phyloP scores from a whole-genome alignment of 2,888 invertebrate genomes.

The Monopis laevigella region DNA sequence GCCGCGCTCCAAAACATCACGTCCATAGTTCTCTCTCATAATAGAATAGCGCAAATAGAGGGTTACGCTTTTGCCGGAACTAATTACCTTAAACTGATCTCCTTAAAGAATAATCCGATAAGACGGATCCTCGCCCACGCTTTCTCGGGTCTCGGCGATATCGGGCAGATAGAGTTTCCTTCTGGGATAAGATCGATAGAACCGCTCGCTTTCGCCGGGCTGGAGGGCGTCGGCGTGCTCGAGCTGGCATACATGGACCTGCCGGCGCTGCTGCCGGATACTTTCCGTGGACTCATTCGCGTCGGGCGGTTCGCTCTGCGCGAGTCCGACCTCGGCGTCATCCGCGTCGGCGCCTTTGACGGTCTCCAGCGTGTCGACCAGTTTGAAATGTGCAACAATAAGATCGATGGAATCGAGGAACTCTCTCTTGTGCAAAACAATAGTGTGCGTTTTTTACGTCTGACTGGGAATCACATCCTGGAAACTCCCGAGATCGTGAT shows the following conservation, averaged over 20 bases:
- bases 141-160: constrained; percentile 84
- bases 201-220: constrained; percentile 81
- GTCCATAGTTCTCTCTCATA: constrained; percentile 74
- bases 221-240: constrained; percentile 83
- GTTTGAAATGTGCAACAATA: constrained; percentile 83
- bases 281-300: constrained; percentile 80
- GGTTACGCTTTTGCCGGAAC: constrained; percentile 89
- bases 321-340: constrained; percentile 82
- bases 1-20: constrained; percentile 84
- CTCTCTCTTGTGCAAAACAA: constrained; percentile 76
- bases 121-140: constrained; percentile 83
- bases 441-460: constrained; percentile 74
- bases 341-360: constrained; percentile 79
- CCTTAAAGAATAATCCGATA: constrained; percentile 86
- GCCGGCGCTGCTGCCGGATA: constrained; percentile 72
- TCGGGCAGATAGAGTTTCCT: constrained; percentile 85
- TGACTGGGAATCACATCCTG: constrained; percentile 86
- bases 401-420: constrained; percentile 83
- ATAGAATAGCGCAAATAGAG: constrained; percentile 75
- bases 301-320: constrained; percentile 80
- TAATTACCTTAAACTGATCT: constrained; percentile 81
- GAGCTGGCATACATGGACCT: constrained; percentile 88
- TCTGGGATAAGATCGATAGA: constrained; percentile 80
- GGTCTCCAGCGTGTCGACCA: constrained; percentile 77
- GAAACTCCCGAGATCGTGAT: constrained; percentile 79